A percentile compares a stretch with the other conserved stretches of the same genome.
These are phyloP conservation scores for Cryptotis parvus DNA, from an alignment of 2,113 vertebrate genomes.

Conservation along the genomic window DNA sequence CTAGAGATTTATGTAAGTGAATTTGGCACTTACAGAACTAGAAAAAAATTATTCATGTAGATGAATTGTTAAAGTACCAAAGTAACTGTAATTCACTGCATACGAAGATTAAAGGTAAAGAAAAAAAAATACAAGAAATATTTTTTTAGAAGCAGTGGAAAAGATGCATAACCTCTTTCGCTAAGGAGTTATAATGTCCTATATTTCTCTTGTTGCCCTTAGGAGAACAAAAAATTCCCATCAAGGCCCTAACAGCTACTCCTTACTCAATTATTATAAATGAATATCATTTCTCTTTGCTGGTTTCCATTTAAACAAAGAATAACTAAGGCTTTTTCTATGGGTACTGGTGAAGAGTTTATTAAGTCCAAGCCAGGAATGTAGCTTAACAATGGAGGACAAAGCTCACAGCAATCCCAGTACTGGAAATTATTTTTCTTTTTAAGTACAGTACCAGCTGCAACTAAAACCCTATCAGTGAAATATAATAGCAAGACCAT, in stretches of 20 bases:
- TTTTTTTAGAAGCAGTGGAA: neutral
- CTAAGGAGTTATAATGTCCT: too few species aligned
- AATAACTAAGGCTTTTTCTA: neutral
- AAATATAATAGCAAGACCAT: neutral
- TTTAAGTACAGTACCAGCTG: neutral
- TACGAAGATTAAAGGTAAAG: neutral
- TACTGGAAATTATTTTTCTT: too few species aligned
- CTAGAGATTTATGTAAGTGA: neutral
- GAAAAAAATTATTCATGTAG: slow-evolving; percentile 6
- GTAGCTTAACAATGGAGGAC: too few species aligned
- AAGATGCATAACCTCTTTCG: neutral
- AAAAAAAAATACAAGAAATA: neutral
- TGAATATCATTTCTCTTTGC: neutral
- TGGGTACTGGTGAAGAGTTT: neutral
- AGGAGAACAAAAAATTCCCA: neutral
- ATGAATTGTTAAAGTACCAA: slow-evolving; percentile 16
- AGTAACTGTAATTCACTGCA: slow-evolving; percentile 21
- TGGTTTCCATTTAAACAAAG: neutral
- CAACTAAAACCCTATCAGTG: neutral
- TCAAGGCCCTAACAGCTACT: too few species aligned
- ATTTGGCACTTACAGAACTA: neutral
- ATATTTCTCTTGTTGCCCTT: neutral
- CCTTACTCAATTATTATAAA: slow-evolving; percentile 3
- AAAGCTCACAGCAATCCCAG: too few species aligned
- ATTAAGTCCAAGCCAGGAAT: neutral